These are phyloP conservation scores for Drosophila teissieri DNA, from an alignment of 1,140 invertebrate species.

Conservation along the genomic window DNA sequence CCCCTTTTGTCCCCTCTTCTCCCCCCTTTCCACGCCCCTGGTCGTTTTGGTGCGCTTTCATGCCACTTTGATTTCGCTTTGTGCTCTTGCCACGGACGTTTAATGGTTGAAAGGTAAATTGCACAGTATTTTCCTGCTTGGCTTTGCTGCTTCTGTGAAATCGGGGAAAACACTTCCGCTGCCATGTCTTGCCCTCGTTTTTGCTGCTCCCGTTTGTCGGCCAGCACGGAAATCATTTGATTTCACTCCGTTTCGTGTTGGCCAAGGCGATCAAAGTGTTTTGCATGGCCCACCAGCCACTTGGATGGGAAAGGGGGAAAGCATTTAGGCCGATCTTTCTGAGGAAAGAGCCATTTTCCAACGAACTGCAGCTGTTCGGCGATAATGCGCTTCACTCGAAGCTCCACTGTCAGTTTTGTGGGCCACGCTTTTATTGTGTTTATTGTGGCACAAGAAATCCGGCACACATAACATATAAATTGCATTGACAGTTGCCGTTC, in stretches of 20 bases:
- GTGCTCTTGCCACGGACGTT: conserved; percentile 77
- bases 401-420: conserved; percentile 19
- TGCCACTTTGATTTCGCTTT: conserved; percentile 81
- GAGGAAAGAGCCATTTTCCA: neutral
- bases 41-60: conserved; percentile 68
- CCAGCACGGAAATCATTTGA: conserved; percentile 79
- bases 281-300: conserved; percentile 13
- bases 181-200: conserved; percentile 61
- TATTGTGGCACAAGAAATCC: conserved; percentile 5
- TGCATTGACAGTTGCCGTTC: conserved; percentile 67
- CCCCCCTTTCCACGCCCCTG: conserved; percentile 13
- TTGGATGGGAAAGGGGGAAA: neutral
- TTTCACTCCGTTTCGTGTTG: conserved; percentile 68
- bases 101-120: conserved; percentile 83
- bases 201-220: conserved; percentile 50
- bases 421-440: conserved; percentile 19
- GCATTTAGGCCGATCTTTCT: conserved; percentile 8
- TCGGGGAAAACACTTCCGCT: conserved; percentile 74
- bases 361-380: conserved; percentile 23
- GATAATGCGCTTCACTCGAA: conserved; percentile 31
- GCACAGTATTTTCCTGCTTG: conserved; percentile 69
- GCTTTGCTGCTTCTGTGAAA: conserved; percentile 42
- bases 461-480: conserved; percentile 50
- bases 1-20: neutral
- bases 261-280: conserved; percentile 74